Conservation (phyloP, 2,888 invertebrate genomes). For the Amorpha juglandis region DNA sequence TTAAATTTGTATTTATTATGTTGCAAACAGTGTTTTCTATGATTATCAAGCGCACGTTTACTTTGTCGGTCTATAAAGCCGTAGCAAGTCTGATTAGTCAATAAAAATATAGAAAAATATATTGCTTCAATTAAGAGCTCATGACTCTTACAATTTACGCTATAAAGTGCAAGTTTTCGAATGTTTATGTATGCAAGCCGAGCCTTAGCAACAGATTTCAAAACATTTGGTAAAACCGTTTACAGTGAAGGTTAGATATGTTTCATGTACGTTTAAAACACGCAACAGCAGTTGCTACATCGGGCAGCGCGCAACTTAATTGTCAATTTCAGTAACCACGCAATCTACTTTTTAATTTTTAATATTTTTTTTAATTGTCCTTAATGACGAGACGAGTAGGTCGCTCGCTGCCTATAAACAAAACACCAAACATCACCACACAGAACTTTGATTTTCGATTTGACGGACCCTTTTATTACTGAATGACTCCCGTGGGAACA, state of each 20-base stretch:
- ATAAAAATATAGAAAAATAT: too few species aligned
- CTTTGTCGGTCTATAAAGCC: too few species aligned
- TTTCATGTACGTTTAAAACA: slow-evolving; percentile 13
- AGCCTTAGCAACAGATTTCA: slow-evolving; percentile 19
- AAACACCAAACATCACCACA: too few species aligned
- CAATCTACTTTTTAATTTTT: background rate
- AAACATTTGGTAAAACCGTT: slow-evolving; percentile 17
- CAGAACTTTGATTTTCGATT: too few species aligned
- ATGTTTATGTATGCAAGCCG: background rate
- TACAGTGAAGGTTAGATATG: background rate
- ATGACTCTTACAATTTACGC: background rate
- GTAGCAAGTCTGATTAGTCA: too few species aligned
- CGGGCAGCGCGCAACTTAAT: background rate
- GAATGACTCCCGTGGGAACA: too few species aligned
- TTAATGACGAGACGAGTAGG: too few species aligned
- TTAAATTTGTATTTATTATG: background rate
- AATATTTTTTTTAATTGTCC: too few species aligned
- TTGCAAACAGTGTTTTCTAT: background rate
- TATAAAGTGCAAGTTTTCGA: background rate
- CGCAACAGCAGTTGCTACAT: slow-evolving; percentile 1
- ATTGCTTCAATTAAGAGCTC: background rate
- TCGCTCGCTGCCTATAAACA: too few species aligned
- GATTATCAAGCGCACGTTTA: background rate
- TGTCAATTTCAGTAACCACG: background rate
- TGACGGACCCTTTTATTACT: too few species aligned